A percentile compares a stretch with the other conserved stretches of the same genome.
Conservation (phyloP, 2,888 invertebrate genomes). For the Oeneis ivallda region DNA sequence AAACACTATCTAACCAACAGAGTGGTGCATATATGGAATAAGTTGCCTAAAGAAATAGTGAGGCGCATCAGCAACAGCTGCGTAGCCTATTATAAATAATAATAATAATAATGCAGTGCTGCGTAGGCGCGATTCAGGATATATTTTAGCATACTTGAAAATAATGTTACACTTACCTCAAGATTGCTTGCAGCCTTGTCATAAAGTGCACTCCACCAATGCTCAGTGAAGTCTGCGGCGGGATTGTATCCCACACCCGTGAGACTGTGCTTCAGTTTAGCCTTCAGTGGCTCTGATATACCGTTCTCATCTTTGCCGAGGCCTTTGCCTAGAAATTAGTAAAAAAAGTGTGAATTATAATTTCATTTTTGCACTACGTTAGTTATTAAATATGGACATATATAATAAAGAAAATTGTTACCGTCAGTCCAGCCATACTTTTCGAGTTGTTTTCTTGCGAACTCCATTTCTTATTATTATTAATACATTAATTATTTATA, state of each 20-base stretch:
- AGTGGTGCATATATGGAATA: no score
- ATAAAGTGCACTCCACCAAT: conserved; percentile 92
- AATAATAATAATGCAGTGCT: no score
- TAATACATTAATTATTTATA: no score
- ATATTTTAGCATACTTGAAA: neutral
- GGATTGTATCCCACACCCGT: conserved; percentile 89
- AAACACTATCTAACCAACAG: no score
- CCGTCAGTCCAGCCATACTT: conserved; percentile 88
- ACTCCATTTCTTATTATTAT: conserved; percentile 85
- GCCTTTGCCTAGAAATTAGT: conserved; percentile 85
- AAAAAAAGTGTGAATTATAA: neutral
- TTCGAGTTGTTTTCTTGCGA: conserved; percentile 86
- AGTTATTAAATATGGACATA: neutral
- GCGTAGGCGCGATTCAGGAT: no score
- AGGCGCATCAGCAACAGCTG: no score
- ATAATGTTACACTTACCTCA: conserved; percentile 59
- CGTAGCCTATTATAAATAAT: no score
- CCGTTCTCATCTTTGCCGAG: conserved; percentile 91
- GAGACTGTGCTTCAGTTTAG: conserved; percentile 90
- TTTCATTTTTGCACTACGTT: neutral
- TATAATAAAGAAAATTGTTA: conserved; percentile 36
- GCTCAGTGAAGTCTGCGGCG: conserved; percentile 87
- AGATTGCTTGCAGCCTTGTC: conserved; percentile 88
- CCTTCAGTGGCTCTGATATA: conserved; percentile 88
- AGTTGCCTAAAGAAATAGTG: no score